A percentile compares a stretch with the other conserved stretches of the same genome.
Conservation (phyloP, 1,140 invertebrate genomes). For the Hermetia illucens region DNA sequence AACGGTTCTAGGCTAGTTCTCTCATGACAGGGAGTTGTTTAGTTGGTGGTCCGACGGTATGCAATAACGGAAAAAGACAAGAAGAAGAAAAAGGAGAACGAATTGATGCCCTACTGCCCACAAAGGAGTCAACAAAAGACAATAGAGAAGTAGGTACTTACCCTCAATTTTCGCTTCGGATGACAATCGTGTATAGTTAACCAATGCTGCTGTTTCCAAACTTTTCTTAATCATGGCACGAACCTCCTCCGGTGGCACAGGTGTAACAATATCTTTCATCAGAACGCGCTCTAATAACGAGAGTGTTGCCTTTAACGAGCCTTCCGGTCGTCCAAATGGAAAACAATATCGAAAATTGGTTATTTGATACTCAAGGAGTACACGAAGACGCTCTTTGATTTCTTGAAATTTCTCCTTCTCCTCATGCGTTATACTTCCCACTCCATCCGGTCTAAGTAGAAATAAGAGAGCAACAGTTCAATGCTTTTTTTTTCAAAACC, state of each 20-base stretch:
- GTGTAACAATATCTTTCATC: conserved; percentile 98
- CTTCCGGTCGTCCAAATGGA: conserved; percentile 96
- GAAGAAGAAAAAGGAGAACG: no score
- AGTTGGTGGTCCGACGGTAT: no score
- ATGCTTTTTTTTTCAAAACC: neutral
- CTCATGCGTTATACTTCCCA: conserved; percentile 92
- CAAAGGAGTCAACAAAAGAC: no score
- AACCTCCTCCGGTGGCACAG: conserved; percentile 94
- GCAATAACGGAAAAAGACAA: no score
- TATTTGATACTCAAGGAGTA: conserved; percentile 93
- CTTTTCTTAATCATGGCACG: conserved; percentile 90
- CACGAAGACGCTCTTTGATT: conserved; percentile 86
- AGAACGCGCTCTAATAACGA: conserved; percentile 91
- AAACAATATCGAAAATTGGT: conserved; percentile 98
- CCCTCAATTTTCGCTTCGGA: conserved; percentile 97
- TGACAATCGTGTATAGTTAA: conserved; percentile 94
- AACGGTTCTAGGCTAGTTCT: no score
- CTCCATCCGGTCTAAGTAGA: conserved; percentile 76
- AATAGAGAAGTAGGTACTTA: no score
- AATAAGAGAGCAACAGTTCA: neutral
- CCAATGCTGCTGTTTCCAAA: conserved; percentile 91
- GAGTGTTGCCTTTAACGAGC: conserved; percentile 89
- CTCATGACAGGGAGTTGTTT: no score
- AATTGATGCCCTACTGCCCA: no score
- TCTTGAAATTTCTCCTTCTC: conserved; percentile 98